A percentile compares a stretch with the other conserved stretches of the same genome.
These are phyloP conservation scores for Sarcophaga subvicina DNA, from an alignment of 2,888 invertebrate species.

Conservation along the genomic window DNA sequence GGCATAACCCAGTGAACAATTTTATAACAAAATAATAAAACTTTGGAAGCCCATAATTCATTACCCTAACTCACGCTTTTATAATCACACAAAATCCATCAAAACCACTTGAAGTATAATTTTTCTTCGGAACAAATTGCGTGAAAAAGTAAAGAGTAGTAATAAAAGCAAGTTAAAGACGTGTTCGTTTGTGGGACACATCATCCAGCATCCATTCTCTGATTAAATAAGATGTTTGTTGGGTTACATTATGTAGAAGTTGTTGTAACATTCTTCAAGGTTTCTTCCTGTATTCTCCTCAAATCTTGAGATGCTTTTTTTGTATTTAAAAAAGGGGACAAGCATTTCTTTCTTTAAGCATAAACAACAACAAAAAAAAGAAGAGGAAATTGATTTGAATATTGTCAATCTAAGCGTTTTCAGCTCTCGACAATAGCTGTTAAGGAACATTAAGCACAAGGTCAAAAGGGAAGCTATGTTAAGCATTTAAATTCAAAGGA, in stretches of 20 bases:
- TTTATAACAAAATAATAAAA: background rate
- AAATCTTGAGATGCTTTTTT: background rate
- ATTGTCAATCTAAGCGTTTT: slow-evolving; percentile 41
- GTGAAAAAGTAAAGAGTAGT: too few species aligned
- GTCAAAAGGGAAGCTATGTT: slow-evolving; percentile 30
- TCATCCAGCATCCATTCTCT: background rate
- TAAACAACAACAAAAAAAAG: background rate
- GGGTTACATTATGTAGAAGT: slow-evolving; percentile 12
- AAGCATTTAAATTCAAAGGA: background rate
- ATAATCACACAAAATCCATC: too few species aligned
- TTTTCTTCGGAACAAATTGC: too few species aligned
- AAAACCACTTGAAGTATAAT: too few species aligned
- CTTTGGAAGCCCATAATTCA: too few species aligned
- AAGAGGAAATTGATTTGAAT: slow-evolving; percentile 60
- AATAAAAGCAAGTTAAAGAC: too few species aligned
- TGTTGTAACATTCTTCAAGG: slow-evolving; percentile 35
- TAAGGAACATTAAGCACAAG: slow-evolving; percentile 35
- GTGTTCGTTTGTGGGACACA: too few species aligned
- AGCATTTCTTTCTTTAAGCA: background rate
- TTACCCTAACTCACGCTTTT: too few species aligned
- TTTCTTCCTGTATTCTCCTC: slow-evolving; percentile 23
- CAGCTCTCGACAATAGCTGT: background rate
- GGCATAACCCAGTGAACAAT: slow-evolving; percentile 1
- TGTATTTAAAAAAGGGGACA: slow-evolving; percentile 18
- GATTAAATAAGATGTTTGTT: background rate